Base-by-base conservation (phyloP, 2,113 vertebrate species). In the Albula goreensis region DNA sequence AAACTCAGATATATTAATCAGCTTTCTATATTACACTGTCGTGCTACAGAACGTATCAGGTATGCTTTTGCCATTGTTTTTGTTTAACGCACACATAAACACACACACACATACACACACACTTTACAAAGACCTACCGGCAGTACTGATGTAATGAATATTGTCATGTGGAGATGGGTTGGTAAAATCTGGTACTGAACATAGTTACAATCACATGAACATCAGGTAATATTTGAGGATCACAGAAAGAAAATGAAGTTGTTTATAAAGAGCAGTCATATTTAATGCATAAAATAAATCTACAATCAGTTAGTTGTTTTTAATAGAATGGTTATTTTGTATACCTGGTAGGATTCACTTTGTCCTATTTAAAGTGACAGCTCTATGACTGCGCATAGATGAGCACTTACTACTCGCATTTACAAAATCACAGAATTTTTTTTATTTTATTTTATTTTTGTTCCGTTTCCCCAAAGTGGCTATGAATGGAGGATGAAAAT, bases 1-100 rank as follows among this genome's bases (percentile, higher is more conserved):
- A 92, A 91, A 94, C 94, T 96, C 94, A 93, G 94, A 93, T 95
- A 94, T 94, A 87, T 88, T 96, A 95, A 95, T 95, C 94, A 93
- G 95, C 95, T 96, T 92, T 93, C 92, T 94, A 94, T 95, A 94
- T 93, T 94, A 96, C 95, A 96, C 95, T 96, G 94, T 95, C 93
- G 92, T 94, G 94, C 94, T 94, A 93, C 93, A 90, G 94, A 94
- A 92, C 94, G 93, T 94, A 96, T 96, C 95, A 96, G 95, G 95
- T 95, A 94, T 94, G 95, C 94, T 95, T 66, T 95, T 93, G 94
- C 94, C 94, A 94, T 94, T 89, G 88, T 94, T 93, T 92, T 89
- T 90, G 93, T 89, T 93, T 93, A 93, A 94, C 92, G 86, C 92
- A 91, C 92, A 92, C 51, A 57, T 89, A 57, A n/a, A 70, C 84